phyloP scores from a whole-genome alignment of 2,888 invertebrate species.

The Parapristionchus giblindavisi region DNA sequence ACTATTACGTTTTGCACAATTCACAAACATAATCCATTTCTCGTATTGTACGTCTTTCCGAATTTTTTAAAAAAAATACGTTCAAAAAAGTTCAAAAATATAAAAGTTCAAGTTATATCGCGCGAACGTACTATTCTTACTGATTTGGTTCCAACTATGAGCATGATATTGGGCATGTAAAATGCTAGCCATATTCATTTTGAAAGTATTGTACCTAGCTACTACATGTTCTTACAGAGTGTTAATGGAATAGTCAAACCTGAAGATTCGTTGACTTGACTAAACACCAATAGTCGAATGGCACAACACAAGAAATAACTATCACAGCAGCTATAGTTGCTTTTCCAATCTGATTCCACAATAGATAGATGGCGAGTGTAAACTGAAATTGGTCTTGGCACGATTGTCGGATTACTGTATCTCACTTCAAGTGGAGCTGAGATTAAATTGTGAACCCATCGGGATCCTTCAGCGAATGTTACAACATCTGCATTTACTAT shows the following conservation, averaged over 20 bases:
- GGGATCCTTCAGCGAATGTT: conserved; percentile 51
- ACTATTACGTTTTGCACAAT: too few species aligned
- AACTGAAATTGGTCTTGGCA: conserved; percentile 41
- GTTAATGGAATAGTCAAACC: neutral
- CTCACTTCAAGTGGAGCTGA: conserved; percentile 54
- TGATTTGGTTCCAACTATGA: too few species aligned
- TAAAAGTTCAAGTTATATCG: too few species aligned
- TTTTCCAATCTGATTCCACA: conserved; percentile 58
- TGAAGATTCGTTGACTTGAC: neutral
- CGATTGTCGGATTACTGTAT: neutral
- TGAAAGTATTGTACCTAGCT: too few species aligned
- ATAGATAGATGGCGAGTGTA: conserved; percentile 55
- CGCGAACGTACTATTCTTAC: too few species aligned
- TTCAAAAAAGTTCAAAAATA: too few species aligned
- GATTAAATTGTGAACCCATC: conserved; percentile 61
- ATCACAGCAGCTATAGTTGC: conserved; percentile 54
- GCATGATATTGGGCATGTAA: too few species aligned
- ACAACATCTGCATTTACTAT: conserved; percentile 62
- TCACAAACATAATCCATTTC: too few species aligned
- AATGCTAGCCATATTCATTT: too few species aligned
- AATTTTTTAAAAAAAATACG: too few species aligned
- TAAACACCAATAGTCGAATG: conserved; percentile 20
- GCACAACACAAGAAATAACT: conserved; percentile 12
- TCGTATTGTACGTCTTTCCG: too few species aligned
- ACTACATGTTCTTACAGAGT: neutral